These are phyloP conservation scores for Orthosia incerta DNA, from an alignment of 2,888 invertebrate genomes.

Conservation along the genomic window DNA sequence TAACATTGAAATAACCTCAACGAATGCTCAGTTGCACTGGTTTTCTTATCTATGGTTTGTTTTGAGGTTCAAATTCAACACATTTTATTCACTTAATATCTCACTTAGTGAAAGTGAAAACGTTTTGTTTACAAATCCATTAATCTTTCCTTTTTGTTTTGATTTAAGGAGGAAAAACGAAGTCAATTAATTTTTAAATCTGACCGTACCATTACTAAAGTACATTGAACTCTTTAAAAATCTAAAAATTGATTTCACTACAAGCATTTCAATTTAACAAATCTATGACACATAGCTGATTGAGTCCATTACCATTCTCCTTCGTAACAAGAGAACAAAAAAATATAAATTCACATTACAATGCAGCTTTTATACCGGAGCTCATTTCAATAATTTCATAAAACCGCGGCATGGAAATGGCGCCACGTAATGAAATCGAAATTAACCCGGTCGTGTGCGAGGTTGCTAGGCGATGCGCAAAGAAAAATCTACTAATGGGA, in stretches of 20 bases:
- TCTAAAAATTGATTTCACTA: neutral
- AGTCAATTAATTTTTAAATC: neutral
- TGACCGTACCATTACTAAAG: neutral
- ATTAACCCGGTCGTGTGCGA: constrained; percentile 17
- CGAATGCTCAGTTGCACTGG: too few relatives aligned
- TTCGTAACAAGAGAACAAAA: constrained; percentile 10
- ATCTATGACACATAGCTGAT: constrained; percentile 17
- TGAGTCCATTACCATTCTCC: constrained; percentile 35
- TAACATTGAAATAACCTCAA: too few relatives aligned
- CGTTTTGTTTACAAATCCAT: neutral
- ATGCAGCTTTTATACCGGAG: constrained; percentile 51
- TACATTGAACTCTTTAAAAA: neutral
- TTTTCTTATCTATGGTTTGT: too few relatives aligned
- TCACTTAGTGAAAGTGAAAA: too few relatives aligned
- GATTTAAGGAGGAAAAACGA: neutral
- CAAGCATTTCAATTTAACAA: constrained; percentile 17
- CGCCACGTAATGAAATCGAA: constrained; percentile 45
- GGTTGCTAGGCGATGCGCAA: neutral
- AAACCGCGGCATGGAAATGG: constrained; percentile 41
- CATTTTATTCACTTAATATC: too few relatives aligned
- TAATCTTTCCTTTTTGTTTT: neutral
- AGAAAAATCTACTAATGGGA: neutral
- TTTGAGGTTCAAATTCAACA: too few relatives aligned
- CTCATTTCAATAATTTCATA: constrained; percentile 53
- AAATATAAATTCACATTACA: constrained; percentile 49